These are phyloP conservation scores for Trichopoda pennipes DNA, from an alignment of 2,888 invertebrate species.

Conservation along the genomic window DNA sequence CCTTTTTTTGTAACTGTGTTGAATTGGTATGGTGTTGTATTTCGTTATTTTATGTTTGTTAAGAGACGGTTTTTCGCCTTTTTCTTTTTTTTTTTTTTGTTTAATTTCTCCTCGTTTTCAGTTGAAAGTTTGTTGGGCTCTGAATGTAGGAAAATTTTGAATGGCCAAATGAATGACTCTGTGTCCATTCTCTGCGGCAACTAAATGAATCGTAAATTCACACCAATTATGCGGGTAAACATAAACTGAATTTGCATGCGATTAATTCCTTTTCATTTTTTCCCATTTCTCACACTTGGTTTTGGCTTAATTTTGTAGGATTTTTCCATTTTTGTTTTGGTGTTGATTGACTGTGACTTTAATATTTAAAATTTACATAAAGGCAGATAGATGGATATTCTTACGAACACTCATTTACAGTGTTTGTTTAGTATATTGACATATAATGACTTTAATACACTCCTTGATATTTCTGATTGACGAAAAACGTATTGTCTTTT, in stretches of 20 bases:
- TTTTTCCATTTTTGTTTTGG: constrained; percentile 5
- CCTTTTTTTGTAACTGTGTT: background rate
- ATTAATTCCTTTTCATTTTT: constrained; percentile 63
- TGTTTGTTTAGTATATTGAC: constrained; percentile 45
- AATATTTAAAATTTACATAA: constrained; percentile 52
- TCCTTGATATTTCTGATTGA: background rate
- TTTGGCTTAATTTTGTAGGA: background rate
- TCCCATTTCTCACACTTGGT: background rate
- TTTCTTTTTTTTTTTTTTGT: constrained; percentile 29
- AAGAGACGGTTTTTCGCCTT: too few species aligned
- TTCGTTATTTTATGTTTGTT: constrained; percentile 54
- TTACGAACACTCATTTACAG: background rate
- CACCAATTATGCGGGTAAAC: constrained; percentile 80
- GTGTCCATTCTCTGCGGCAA: constrained; percentile 68
- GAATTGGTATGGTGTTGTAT: constrained; percentile 6
- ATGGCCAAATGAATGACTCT: constrained; percentile 46
- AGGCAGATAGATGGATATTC: background rate
- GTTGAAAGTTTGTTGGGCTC: constrained; percentile 28
- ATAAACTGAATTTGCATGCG: constrained; percentile 77
- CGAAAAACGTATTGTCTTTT: background rate
- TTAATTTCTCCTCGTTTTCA: constrained; percentile 15
- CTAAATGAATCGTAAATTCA: constrained; percentile 80
- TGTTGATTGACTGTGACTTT: constrained; percentile 27
- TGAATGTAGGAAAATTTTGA: constrained; percentile 30
- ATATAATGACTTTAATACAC: constrained; percentile 56